Evolutionary conservation across 2,113 vertebrate species (phyloP).

Genomic region (Clarias magur): DNA sequence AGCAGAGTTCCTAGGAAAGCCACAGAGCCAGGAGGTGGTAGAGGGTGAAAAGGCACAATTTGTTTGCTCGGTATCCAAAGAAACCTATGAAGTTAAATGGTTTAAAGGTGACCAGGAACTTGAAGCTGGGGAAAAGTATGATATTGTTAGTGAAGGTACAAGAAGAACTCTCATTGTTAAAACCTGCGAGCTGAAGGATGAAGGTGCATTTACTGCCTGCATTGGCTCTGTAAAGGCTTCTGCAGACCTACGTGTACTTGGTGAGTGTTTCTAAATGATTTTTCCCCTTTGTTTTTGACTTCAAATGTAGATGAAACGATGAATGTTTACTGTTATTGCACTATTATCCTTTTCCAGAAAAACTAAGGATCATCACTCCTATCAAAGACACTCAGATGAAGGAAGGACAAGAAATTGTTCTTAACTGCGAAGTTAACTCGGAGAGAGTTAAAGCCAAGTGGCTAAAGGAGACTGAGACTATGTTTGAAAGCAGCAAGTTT

Average conservation of each 20-base stretch:
- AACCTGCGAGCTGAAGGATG: conserved; percentile 81
- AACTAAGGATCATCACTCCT: conserved; percentile 90
- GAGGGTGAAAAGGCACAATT: conserved; percentile 88
- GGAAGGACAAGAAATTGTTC: conserved; percentile 88
- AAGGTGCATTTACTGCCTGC: conserved; percentile 81
- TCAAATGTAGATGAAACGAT: not conserved
- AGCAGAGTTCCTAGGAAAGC: conserved; percentile 84
- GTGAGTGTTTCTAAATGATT: conserved; percentile 70
- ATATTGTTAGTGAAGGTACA: conserved; percentile 88
- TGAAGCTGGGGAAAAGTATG: conserved; percentile 83
- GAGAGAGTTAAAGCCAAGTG: conserved; percentile 96
- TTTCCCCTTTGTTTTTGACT: not conserved
- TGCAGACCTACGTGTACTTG: conserved; percentile 85
- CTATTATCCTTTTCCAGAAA: conserved; percentile 74
- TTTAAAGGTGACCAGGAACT: conserved; percentile 79
- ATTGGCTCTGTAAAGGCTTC: conserved; percentile 85
- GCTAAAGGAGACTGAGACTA: conserved; percentile 88
- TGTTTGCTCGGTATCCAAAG: conserved; percentile 87
- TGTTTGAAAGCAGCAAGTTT: conserved; percentile 94
- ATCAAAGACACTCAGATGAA: conserved; percentile 85
- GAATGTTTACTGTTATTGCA: not conserved
- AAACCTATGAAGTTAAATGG: conserved; percentile 88
- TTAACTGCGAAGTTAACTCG: conserved; percentile 93
- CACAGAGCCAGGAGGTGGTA: conserved; percentile 81
- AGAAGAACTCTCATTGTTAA: conserved; percentile 86